Evolutionary conservation across 2,113 vertebrate genomes (phyloP).

Genomic region (human (Homo sapiens)): GRCh38 chr9:93318001-93318500

Average conservation of each 20-base stretch:
- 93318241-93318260: slow-evolving; percentile 59
- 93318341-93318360: slow-evolving; percentile 40
- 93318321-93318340: slow-evolving; percentile 44
- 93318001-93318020: slow-evolving; percentile 81
- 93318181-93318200: slow-evolving; percentile 79
- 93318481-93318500: slow-evolving; percentile 5
- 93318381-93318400: neutral
- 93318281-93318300: slow-evolving; percentile 83
- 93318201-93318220: slow-evolving; percentile 60
- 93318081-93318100: slow-evolving; percentile 79
- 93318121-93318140: slow-evolving; percentile 87
- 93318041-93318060: slow-evolving; percentile 60
- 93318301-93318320: slow-evolving; percentile 62
- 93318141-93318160: slow-evolving; percentile 83
- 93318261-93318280: slow-evolving; percentile 66
- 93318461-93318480: neutral
- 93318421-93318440: neutral
- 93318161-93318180: slow-evolving; percentile 75
- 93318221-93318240: slow-evolving; percentile 75
- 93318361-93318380: neutral
- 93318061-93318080: slow-evolving; percentile 79
- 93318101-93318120: slow-evolving; percentile 92
- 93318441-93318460: neutral
- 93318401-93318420: slow-evolving; percentile 17
- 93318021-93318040: slow-evolving; percentile 71